Conservation (phyloP, 1,140 invertebrate species). For the Mesaphorura yosii region DNA sequence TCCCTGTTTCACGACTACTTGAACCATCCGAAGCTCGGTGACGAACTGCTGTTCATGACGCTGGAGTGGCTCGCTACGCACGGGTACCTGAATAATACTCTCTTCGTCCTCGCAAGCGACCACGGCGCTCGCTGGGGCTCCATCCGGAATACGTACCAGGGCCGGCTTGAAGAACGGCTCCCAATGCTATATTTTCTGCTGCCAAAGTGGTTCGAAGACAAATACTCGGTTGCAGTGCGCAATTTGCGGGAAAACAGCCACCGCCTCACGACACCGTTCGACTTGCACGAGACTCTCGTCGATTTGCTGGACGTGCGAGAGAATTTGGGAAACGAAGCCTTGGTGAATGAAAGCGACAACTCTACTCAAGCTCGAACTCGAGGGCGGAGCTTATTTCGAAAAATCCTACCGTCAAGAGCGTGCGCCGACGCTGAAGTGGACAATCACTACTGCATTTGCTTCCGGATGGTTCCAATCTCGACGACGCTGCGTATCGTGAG, state of each 20-base stretch:
- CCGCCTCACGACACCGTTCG: conserved; percentile 30
- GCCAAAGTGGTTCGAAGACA: conserved; percentile 38
- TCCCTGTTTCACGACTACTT: conserved; percentile 31
- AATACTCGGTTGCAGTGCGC: conserved; percentile 16
- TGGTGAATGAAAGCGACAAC: neutral
- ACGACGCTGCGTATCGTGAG: conserved; percentile 9
- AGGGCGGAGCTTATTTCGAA: conserved; percentile 14
- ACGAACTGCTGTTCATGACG: conserved; percentile 30
- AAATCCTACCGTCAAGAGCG: conserved; percentile 13
- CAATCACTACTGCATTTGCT: conserved; percentile 28
- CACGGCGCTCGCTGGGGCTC: conserved; percentile 81
- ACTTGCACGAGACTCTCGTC: conserved; percentile 26
- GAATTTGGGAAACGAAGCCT: neutral
- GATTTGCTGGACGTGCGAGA: conserved; percentile 28
- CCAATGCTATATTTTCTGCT: conserved; percentile 44
- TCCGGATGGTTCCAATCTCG: conserved; percentile 13
- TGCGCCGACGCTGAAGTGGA: conserved; percentile 25
- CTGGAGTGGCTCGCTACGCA: conserved; percentile 8
- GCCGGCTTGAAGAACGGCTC: conserved; percentile 46
- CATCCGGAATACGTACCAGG: conserved; percentile 42
- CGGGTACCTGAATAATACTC: conserved; percentile 38
- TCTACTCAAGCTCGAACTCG: neutral
- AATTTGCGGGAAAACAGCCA: conserved; percentile 34
- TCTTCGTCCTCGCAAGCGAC: conserved; percentile 73
- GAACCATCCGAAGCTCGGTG: conserved; percentile 25